phyloP scores from a whole-genome alignment of 2,888 invertebrate genomes.

The Chouioia cunea region DNA sequence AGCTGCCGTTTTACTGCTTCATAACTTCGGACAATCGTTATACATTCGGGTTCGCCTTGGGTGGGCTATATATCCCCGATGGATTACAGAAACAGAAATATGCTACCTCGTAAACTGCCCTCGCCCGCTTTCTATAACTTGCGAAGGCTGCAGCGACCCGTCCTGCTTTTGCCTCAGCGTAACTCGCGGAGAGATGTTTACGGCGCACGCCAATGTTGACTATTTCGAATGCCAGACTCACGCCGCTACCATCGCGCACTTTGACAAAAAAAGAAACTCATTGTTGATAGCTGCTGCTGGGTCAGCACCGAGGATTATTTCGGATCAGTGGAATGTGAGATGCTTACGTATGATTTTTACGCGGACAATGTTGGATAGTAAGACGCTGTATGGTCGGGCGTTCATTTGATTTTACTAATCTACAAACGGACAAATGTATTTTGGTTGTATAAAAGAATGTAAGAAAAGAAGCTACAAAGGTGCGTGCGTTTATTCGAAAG shows the following conservation, averaged over 20 bases:
- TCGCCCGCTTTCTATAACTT: slow-evolving; percentile 43
- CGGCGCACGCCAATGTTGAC: slow-evolving; percentile 26
- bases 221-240: slow-evolving; percentile 36
- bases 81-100: slow-evolving; percentile 66
- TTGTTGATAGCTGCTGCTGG: slow-evolving; percentile 13
- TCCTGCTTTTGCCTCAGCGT: slow-evolving; percentile 28
- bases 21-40: slow-evolving; percentile 68
- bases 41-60: slow-evolving; percentile 65
- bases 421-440: background rate
- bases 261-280: background rate
- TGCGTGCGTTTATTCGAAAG: slow-evolving; percentile 16
- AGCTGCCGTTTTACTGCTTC: slow-evolving; percentile 49
- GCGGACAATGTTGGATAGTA: no score
- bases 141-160: no score
- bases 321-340: background rate
- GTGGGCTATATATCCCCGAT: slow-evolving; percentile 55
- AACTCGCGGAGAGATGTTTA: slow-evolving; percentile 52
- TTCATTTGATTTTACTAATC: background rate
- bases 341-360: no score
- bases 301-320: slow-evolving; percentile 26
- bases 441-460: background rate
- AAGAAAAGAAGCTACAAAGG: background rate
- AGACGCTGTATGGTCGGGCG: slow-evolving; percentile 21
- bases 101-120: slow-evolving; percentile 65
- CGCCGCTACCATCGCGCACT: no score